Conservation (phyloP, 2,113 vertebrate genomes). For the Phodopus roborovskii region DNA sequence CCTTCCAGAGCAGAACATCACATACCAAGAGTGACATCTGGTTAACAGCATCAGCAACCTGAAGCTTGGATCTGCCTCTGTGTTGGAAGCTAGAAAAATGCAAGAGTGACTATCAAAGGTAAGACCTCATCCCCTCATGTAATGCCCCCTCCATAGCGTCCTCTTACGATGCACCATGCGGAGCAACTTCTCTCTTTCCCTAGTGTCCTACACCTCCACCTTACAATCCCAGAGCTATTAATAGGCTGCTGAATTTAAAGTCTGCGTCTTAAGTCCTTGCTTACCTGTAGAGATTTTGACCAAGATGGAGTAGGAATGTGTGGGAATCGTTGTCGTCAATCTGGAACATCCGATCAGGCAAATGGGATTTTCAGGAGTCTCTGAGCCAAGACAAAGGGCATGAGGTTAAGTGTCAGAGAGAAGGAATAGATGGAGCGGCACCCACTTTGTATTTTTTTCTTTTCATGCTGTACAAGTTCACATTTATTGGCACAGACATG, state of each 20-base stretch:
- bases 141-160: background rate
- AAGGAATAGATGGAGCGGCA: rapidly evolving
- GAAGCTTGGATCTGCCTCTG: constrained; percentile 59
- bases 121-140: constrained; percentile 53
- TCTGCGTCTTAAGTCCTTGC: background rate
- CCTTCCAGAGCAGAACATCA: constrained; percentile 83
- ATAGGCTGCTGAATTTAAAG: background rate
- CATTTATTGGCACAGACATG: background rate
- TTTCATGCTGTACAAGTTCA: background rate
- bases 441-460: background rate
- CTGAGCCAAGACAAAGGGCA: background rate
- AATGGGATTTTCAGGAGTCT: background rate
- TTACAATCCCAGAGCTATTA: background rate
- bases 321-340: background rate
- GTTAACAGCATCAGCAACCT: constrained; percentile 13
- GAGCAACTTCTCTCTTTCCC: constrained; percentile 24
- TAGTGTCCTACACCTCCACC: background rate
- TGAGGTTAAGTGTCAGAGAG: background rate
- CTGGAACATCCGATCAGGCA: background rate
- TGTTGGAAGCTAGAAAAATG: constrained; percentile 72
- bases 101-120: constrained; percentile 85
- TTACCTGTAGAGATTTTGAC: background rate
- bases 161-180: background rate
- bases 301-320: background rate
- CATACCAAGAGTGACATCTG: constrained; percentile 74